Conservation (phyloP, 2,113 vertebrate genomes). For the Python bivittatus region DNA sequence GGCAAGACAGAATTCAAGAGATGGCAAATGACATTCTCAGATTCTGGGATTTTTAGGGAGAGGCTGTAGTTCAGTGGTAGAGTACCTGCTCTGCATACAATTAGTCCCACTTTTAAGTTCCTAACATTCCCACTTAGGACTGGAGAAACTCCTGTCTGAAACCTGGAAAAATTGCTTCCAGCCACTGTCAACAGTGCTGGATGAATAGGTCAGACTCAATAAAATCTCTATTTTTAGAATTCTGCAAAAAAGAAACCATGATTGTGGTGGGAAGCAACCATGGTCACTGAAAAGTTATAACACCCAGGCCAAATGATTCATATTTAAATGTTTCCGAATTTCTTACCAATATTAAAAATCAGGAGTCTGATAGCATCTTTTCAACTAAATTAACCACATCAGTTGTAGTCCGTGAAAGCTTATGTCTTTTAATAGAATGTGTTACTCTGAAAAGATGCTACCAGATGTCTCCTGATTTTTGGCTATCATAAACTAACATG, state of each 20-base stretch:
- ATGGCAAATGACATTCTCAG: background rate
- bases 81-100: too few relatives aligned
- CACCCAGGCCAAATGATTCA: background rate
- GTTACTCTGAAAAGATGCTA: background rate
- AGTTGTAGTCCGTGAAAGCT: background rate
- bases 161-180: background rate
- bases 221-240: background rate
- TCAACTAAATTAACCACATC: background rate
- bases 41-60: background rate
- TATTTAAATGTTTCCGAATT: background rate
- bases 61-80: too few relatives aligned
- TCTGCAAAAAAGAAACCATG: background rate
- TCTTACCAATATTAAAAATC: background rate
- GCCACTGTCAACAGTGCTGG: background rate
- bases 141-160: background rate
- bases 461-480: background rate
- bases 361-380: background rate
- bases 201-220: background rate
- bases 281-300: background rate
- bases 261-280: background rate
- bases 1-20: background rate
- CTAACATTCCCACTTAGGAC: background rate
- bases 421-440: background rate
- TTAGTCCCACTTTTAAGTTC: too few relatives aligned
- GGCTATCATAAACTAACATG: background rate